Evolutionary conservation across 1,140 invertebrate genomes (phyloP).

Genomic region (Odontomachus brunneus): DNA sequence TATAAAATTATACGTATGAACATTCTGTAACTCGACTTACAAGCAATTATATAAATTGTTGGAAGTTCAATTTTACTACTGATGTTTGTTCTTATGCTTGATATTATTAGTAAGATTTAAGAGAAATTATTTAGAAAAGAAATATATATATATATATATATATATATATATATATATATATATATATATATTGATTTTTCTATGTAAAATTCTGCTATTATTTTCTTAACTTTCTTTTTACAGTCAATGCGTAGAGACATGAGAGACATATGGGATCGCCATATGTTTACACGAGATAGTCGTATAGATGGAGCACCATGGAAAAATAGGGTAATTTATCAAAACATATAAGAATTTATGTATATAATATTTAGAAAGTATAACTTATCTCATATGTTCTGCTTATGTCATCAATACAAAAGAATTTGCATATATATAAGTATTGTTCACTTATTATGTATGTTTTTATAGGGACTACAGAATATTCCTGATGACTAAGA

Average conservation of each 20-base stretch:
- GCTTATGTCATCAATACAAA: neutral
- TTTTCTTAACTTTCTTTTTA: neutral
- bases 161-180: no score
- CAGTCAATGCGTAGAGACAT: conserved; percentile 53
- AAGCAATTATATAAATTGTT: neutral
- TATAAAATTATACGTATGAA: neutral
- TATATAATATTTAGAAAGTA: conserved; percentile 7
- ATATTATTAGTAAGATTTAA: neutral
- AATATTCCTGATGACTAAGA: conserved; percentile 66
- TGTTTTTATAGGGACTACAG: conserved; percentile 65
- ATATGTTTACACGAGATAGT: conserved; percentile 47
- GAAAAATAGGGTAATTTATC: conserved; percentile 47
- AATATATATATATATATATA: no score
- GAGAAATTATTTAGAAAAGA: neutral
- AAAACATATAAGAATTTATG: neutral
- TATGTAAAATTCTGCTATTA: neutral
- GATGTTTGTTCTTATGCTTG: neutral
- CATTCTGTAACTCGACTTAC: neutral
- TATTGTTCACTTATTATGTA: neutral
- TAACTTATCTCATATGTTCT: neutral
- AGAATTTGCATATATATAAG: neutral
- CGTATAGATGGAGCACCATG: conserved; percentile 43
- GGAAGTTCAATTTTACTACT: conserved; percentile 6
- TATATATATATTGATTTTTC: neutral
- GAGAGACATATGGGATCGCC: conserved; percentile 15